phyloP scores from a whole-genome alignment of 2,113 vertebrate genomes.

The Hippocampus comes region DNA sequence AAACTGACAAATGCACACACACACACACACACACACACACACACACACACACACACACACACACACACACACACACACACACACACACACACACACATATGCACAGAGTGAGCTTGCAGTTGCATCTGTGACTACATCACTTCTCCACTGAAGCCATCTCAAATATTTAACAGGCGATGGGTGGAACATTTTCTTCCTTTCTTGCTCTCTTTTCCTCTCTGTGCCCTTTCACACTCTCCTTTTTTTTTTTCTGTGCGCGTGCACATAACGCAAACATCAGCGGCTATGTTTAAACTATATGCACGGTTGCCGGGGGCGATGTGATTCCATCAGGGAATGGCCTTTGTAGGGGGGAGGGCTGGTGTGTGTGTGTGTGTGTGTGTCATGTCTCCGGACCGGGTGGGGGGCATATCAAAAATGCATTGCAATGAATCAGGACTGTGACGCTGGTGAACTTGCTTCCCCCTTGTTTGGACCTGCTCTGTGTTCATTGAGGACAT shows the following conservation, averaged over 20 bases:
- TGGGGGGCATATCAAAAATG: conserved; percentile 62
- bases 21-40: conserved; percentile 22
- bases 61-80: conserved; percentile 3
- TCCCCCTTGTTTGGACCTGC: conserved; percentile 39
- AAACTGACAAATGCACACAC: conserved; percentile 7
- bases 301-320: conserved; percentile 50
- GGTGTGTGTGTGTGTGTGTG: not conserved
- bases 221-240: not conserved
- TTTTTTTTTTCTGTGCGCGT: conserved; percentile 5
- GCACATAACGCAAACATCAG: conserved; percentile 44
- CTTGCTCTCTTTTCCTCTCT: conserved; percentile 25
- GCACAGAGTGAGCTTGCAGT: conserved; percentile 36
- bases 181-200: conserved; percentile 60
- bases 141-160: conserved; percentile 63
- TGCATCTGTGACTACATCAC: conserved; percentile 61
- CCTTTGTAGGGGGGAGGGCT: not conserved
- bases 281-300: conserved; percentile 43
- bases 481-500: not conserved
- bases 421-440: conserved; percentile 52
- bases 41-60: not conserved
- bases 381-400: too few species aligned
- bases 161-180: conserved; percentile 71
- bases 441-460: conserved; percentile 36
- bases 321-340: conserved; percentile 43
- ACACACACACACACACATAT: conserved; percentile 12